Conservation (phyloP, 1,140 invertebrate species). For the Rhynchophorus ferrugineus region DNA sequence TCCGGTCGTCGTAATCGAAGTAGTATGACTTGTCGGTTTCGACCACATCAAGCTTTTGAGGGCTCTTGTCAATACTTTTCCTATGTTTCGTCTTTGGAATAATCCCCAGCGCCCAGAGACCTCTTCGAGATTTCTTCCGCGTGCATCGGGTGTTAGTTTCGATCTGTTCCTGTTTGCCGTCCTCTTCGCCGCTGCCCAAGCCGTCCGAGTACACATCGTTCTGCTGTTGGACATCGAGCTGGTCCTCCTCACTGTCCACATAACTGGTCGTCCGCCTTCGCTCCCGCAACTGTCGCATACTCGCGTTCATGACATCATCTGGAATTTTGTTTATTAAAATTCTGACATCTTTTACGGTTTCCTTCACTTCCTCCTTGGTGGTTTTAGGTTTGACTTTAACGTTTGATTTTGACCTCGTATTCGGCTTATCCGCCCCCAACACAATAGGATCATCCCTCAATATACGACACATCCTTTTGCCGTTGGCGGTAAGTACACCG, state of each 20-base stretch:
- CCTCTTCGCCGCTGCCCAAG: slow-evolving; percentile 7
- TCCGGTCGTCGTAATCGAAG: slow-evolving; percentile 18
- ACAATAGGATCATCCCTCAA: slow-evolving; percentile 29
- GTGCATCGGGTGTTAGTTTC: slow-evolving; percentile 4
- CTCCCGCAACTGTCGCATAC: slow-evolving; percentile 17
- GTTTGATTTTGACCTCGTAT: slow-evolving; percentile 17
- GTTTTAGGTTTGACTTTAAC: slow-evolving; percentile 17
- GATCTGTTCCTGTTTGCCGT: slow-evolving; percentile 12
- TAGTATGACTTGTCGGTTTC: slow-evolving; percentile 33
- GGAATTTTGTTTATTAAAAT: slow-evolving; percentile 29
- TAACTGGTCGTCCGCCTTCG: slow-evolving; percentile 7
- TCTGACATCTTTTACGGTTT: slow-evolving; percentile 24
- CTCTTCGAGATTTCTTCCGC: slow-evolving; percentile 11
- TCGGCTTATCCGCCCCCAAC: slow-evolving; percentile 1
- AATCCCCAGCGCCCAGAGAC: slow-evolving; percentile 26
- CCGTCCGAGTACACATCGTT: slow-evolving; percentile 7
- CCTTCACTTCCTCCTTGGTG: not conserved
- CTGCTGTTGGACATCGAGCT: not conserved
- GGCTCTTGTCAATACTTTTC: slow-evolving; percentile 1
- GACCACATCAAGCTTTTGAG: slow-evolving; percentile 6
- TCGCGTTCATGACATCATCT: slow-evolving; percentile 10
- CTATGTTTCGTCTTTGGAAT: slow-evolving; percentile 21
- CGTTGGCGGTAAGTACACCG: slow-evolving; percentile 48
- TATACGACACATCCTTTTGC: slow-evolving; percentile 47
- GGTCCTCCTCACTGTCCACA: slow-evolving; percentile 14